These are phyloP conservation scores for Meandrina meandrites DNA, from an alignment of 92 coral and sea anemone species.

Conservation along the genomic window DNA sequence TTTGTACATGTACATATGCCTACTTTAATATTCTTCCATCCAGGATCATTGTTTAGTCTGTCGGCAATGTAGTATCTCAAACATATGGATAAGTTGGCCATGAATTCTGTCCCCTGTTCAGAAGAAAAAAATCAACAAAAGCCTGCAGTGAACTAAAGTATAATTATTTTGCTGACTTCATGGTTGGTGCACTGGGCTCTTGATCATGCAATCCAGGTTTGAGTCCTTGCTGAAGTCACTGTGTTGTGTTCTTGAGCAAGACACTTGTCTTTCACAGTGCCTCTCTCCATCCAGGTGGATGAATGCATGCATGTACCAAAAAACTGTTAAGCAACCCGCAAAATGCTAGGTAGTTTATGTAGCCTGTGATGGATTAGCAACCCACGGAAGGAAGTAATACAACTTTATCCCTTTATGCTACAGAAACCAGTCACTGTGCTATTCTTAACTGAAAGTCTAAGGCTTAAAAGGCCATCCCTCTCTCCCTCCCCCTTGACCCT, in stretches of 20 bases:
- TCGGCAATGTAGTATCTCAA: conserved; percentile 93
- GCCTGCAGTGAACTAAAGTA: not conserved
- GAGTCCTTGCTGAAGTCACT: not conserved
- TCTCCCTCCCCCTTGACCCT: no score
- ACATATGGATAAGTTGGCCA: conserved; percentile 91
- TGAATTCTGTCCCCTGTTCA: conserved; percentile 92
- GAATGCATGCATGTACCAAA: no score
- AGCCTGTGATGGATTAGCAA: no score
- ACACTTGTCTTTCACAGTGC: not conserved
- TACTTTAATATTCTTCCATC: conserved; percentile 97
- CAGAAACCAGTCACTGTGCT: no score
- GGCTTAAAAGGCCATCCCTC: no score
- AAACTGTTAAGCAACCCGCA: no score
- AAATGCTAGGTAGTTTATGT: no score
- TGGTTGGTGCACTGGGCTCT: not conserved
- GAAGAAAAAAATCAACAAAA: not conserved
- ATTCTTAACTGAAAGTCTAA: no score
- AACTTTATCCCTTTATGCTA: no score
- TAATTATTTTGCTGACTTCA: not conserved
- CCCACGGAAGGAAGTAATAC: no score
- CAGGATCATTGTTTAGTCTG: conserved; percentile 94
- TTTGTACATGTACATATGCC: not conserved
- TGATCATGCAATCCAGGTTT: no score
- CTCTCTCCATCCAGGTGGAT: no score
- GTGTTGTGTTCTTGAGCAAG: not conserved